Base-by-base conservation (phyloP, 2,888 invertebrate genomes). In the Anticlea derivata region DNA sequence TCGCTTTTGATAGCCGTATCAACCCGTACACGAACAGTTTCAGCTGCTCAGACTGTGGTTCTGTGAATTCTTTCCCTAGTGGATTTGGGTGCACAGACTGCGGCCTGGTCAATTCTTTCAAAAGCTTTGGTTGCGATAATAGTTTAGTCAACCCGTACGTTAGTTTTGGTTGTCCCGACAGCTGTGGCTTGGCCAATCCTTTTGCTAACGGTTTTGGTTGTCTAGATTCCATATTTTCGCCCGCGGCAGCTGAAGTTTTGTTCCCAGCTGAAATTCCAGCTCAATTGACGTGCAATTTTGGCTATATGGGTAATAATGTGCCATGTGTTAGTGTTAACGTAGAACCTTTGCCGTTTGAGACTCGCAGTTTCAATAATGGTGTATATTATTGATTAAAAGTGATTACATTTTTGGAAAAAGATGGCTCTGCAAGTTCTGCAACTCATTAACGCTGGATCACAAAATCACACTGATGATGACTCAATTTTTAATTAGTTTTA, bases 261-360 rank as follows among this genome's bases (percentile, higher is more conserved):
- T 64, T 78, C 20, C 79, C 79, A 0, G 44, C 73, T 0, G 51
- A 70, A 3, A 73, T 80, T n/a, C 79, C 80, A 12, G 75, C 75
- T 1, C 75, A 77, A 24, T 34, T 79, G 24, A 55, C 57, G 1
- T 78, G 77, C 39, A 75, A 70, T 35, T 69, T 75, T 39, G 75
- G 73, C 0, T 71, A 66, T 39, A 47, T 66, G 10, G 65, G 71
- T 0, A 43, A 60, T 0, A 66, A 63, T 34, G 43, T 66, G 0
- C 80, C 81, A 0, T 70, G 70, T 30, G 66, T 83, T 0, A 75
- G 65, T 37, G 55, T 77, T 0, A 70, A 71, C 38, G 73, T 75
- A 0, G 77, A 80, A 5, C 61, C 79, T 2, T 20, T 73, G 1
- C 58, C 64, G 3, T 55, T 44, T 22, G 41, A 38, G 8, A 8